Percentiles rank a stretch among this genome's conserved stretches.
Evolutionary conservation across 2,888 invertebrate species (phyloP).

Genomic region (Stratiomys singularior): DNA sequence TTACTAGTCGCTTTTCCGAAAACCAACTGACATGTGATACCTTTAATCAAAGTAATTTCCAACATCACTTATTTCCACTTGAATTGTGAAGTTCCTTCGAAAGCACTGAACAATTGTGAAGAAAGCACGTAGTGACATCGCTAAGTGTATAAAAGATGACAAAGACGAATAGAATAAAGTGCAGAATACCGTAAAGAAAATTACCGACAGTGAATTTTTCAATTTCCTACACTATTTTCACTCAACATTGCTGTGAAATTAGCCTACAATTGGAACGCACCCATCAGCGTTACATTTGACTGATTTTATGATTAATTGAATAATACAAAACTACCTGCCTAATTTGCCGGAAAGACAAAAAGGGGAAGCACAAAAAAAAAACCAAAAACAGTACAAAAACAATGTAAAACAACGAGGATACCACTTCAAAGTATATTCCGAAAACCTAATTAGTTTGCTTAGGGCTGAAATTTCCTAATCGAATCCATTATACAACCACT

Average conservation of each 20-base stretch:
- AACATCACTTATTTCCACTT: no score
- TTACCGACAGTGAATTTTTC: neutral
- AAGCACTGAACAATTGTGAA: no score
- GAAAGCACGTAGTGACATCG: no score
- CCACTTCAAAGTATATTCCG: conserved; percentile 23
- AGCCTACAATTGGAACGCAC: neutral
- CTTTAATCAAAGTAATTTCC: no score
- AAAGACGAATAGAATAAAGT: no score
- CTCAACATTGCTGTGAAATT: neutral
- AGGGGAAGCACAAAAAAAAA: neutral
- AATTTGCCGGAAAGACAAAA: conserved; percentile 9
- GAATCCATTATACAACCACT: conserved; percentile 29
- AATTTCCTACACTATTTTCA: neutral
- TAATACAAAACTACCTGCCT: conserved; percentile 36
- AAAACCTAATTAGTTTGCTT: conserved; percentile 37
- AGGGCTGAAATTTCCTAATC: conserved; percentile 41
- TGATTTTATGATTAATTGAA: conserved; percentile 43
- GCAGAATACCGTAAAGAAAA: neutral
- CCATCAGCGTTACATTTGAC: conserved; percentile 23
- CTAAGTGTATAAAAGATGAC: no score
- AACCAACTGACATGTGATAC: no score
- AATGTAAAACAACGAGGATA: neutral
- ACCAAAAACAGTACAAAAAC: no score
- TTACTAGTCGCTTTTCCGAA: no score
- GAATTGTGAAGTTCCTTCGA: no score